Conservation (phyloP, 2,888 invertebrate species). For the Notodonta ziczac region DNA sequence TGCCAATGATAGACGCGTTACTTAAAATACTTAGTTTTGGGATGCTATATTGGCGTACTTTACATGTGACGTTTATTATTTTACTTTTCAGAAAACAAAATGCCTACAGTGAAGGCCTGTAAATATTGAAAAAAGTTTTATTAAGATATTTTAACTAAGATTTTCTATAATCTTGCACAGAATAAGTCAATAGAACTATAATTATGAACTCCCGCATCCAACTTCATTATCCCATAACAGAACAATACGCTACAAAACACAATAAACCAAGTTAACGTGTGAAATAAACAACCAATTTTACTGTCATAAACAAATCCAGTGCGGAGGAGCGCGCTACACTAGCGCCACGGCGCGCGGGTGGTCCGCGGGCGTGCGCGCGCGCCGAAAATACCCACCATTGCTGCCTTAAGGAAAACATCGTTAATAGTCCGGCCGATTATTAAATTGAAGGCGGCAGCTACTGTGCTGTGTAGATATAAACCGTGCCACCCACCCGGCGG, state of each 20-base stretch:
- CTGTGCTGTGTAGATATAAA: constrained; percentile 68
- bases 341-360: constrained; percentile 69
- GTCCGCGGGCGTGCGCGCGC: constrained; percentile 60
- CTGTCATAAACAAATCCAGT: constrained; percentile 33
- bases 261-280: constrained; percentile 44
- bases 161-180: no score
- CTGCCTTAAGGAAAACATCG: constrained; percentile 80
- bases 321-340: constrained; percentile 39
- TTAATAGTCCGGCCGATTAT: constrained; percentile 74
- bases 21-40: no score
- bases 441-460: constrained; percentile 79
- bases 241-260: constrained; percentile 36
- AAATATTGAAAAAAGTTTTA: no score
- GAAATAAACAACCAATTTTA: constrained; percentile 56
- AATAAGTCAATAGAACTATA: no score
- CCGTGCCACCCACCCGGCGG: constrained; percentile 73
- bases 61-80: no score
- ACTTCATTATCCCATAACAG: constrained; percentile 36
- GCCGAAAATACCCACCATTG: constrained; percentile 72
- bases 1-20: no score
- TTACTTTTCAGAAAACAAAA: no score
- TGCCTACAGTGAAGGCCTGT: no score
- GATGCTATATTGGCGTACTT: no score
- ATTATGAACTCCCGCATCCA: background rate
- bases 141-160: no score